Conservation (phyloP, 2,113 vertebrate species). For the Vidua macroura region DNA sequence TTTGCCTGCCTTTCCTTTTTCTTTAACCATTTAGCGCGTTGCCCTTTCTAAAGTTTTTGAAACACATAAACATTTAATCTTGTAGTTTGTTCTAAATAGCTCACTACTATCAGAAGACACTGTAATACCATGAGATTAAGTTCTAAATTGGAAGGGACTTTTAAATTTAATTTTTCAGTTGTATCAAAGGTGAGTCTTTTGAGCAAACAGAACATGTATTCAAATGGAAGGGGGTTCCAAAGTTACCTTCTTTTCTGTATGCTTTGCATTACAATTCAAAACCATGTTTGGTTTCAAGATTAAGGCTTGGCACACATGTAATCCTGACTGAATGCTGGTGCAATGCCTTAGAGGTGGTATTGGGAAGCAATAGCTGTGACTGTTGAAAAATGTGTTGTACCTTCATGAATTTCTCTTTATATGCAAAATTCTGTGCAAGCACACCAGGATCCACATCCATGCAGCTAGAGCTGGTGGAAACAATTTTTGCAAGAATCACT, state of each 20-base stretch:
- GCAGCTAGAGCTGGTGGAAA: background rate
- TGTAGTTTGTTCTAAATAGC: background rate
- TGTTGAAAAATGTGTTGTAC: background rate
- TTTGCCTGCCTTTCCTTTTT: background rate
- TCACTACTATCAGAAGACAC: background rate
- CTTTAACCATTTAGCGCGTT: fast-evolving
- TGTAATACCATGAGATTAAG: background rate
- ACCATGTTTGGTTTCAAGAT: background rate
- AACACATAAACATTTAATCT: background rate
- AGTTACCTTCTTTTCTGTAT: background rate
- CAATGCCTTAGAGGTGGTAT: background rate
- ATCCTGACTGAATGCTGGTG: background rate
- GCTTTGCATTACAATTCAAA: background rate
- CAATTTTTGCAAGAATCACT: background rate
- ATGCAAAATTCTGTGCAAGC: background rate
- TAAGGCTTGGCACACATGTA: background rate
- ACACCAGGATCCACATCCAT: background rate
- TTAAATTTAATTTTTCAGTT: background rate
- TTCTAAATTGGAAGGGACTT: background rate
- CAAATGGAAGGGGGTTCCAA: background rate
- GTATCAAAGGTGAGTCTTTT: background rate
- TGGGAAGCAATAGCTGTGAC: background rate
- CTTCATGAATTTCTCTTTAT: background rate
- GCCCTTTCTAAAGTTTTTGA: background rate
- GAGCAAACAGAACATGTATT: background rate